Evolutionary conservation across 2,888 invertebrate species (phyloP), one percentile per base, ranked within the genome.

Genomic region (Hyles lineata): DNA sequence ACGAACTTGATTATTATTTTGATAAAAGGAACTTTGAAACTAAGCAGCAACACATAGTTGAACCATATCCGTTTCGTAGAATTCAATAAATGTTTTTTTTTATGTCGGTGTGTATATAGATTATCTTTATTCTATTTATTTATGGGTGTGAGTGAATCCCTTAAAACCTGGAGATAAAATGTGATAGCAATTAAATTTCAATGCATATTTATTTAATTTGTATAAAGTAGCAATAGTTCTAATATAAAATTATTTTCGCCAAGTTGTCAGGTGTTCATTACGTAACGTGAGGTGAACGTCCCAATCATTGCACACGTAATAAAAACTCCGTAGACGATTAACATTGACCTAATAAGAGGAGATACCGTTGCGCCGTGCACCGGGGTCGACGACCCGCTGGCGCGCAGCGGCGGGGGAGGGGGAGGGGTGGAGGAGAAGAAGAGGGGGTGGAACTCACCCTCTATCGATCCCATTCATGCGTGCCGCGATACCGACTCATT

Each of bases 401-500:
- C 70, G 15, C 43, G 50, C 43, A 8, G 25, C 61, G 11, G 50
- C 77, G 74, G 76, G 77, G 75, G 79, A 2, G 23, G 50, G 11
- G 23, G 43, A 5, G 50, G 2, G 67, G 6, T 2, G 23, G 17
- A 2, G 63, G 1, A 5, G 50, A 1, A 43, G 67, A 23, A 17
- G 63, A 21, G 21, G 63, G 63, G 21, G 63, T 17, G 76, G 70
- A 43, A 70, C 70, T 78, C 75, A 73, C 77, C 82, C 80, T 77
- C 81, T 87, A 91, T 90, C 89, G 91, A 91, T 90, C 89, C 79
- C 87, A 88, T 86, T 87, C 89, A 88, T 84, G 85, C 84, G 83
- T 85, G 82, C 70, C 50, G 43, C 72, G 61, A 59, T 61, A 70
- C 50, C 61, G 19, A 43, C 59, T 43, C 59, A 70, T 69, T 70